Evolutionary conservation across 2,888 invertebrate species (phyloP), one percentile per base, ranked within the genome.

Genomic region (Drosophila acutilabella): DNA sequence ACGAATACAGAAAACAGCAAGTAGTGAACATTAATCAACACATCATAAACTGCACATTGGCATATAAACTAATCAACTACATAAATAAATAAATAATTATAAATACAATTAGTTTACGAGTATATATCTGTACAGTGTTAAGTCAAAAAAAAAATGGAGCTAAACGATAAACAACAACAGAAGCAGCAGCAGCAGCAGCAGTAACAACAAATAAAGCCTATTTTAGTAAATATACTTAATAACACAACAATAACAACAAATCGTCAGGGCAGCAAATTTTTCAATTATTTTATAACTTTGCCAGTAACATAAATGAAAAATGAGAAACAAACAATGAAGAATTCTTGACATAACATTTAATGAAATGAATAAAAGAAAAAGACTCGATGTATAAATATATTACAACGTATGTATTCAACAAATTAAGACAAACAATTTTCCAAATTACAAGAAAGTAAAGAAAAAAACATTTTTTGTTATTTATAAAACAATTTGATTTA

Each of bases 71-170:
- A 83, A 80, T 73, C 81, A 87, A 80, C 62, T 73, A 80, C 80
- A 81, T 87, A 71, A 70, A 69, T 80, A 71, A 70, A 69, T 80
- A 70, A 78, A 71, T 74, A 77, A 74, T 70, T 78, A 84, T 79
- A 84, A 87, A 81, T 87, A 87, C 71, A 74, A 79, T 73, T 88
- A 86, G 86, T 83, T 81, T 86, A 86, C 76, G 77, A 77, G 69
- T 77, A 65, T 79, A 78, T 79, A 78, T 88, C 76, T 86, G 85
- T 86, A 86, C 85, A 88, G 85, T 88, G 88, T 88, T 86, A 86
- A 88, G 85, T 80, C 56, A 80, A 83, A 74, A 80, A 70, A 70
- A 80, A 83, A 74, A 80, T 72, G 70, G 81, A 83, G 86, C 79
- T 83, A 86, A 82, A 74, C 66, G 64, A 75, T 52, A 57, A 80